Evolutionary conservation across 2,888 invertebrate species (phyloP), one percentile per base, ranked within the genome.

Genomic region (Nomada hirtipes): DNA sequence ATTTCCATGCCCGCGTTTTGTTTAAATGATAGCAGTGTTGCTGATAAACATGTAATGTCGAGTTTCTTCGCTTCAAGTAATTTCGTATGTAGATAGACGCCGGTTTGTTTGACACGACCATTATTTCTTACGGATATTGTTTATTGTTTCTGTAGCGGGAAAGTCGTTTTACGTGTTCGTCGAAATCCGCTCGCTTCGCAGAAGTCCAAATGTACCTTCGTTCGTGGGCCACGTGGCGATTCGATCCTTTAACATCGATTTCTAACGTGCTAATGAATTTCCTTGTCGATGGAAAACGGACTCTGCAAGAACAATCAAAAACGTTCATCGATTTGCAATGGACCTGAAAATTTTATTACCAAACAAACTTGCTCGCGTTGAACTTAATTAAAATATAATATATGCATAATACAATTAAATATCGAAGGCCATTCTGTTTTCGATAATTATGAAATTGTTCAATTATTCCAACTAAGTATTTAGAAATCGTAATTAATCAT

Each of bases 101-200:
- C 11, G 1, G 83, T 75, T 82, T 83, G 44, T 82, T 86, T 84
- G 13, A 78, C 57, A 80, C 57, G 29, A 69, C 76, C 52, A 82
- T 76, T 70, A 76, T 74, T 76, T 73, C 76, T 73, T 55, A 53
- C 76, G 52, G 53, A 70, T 76, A 61, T 76, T 65, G 86, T 87
- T 87, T 87, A 79, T 87, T 87, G 82, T 76, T 87, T 79, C 80
- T 82, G 67, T 77, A 55, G 70, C 80, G 78, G 73, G 80, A 88
- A 84, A 88, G 88, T 82, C 76, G 82, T 82, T 87, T 87, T 84
- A 87, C 84, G 84, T 74, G 78, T 88, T 88, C 87, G 64, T 76
- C 76, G 88, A 83, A 88, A 82, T 72, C 79, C 36, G 59, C 55
- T 53, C 63, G 76, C 84, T 88, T 88, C 88, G 83, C 68, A 53